phyloP scores from a whole-genome alignment of 2,113 vertebrate species.

The Pterocles gutturalis region DNA sequence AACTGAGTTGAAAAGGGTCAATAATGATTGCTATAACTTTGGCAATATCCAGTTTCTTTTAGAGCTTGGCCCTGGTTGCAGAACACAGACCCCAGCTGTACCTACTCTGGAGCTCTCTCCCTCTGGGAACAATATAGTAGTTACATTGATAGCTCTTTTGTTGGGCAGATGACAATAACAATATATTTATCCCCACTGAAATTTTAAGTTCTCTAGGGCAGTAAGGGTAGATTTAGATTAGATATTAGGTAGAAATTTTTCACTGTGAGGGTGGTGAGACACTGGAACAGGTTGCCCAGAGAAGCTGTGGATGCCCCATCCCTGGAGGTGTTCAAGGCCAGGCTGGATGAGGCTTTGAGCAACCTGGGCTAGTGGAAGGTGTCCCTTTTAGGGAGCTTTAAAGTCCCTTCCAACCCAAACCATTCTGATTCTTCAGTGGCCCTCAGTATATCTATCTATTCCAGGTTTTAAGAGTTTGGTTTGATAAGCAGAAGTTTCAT shows the following conservation, averaged over 20 bases:
- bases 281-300: too few species aligned
- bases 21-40: not conserved
- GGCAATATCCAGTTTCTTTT: not conserved
- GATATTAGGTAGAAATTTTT: too few species aligned
- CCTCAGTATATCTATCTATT: not conserved
- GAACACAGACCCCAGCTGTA: accelerated
- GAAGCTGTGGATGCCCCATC: too few species aligned
- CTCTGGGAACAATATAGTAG: not conserved
- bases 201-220: not conserved
- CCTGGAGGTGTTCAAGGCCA: too few species aligned
- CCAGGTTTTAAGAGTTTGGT: not conserved
- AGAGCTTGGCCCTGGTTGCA: not conserved
- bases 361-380: too few species aligned
- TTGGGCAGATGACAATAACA: not conserved
- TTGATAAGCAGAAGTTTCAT: not conserved
- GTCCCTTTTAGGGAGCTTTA: too few species aligned
- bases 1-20: not conserved
- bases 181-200: not conserved
- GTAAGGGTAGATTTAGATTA: not conserved
- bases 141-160: not conserved
- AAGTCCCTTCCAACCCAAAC: too few species aligned
- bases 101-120: not conserved
- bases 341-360: too few species aligned
- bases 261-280: too few species aligned
- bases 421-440: not conserved